Evolutionary conservation across 2,888 invertebrate genomes (phyloP).

Genomic region (Creontiades dilutus): DNA sequence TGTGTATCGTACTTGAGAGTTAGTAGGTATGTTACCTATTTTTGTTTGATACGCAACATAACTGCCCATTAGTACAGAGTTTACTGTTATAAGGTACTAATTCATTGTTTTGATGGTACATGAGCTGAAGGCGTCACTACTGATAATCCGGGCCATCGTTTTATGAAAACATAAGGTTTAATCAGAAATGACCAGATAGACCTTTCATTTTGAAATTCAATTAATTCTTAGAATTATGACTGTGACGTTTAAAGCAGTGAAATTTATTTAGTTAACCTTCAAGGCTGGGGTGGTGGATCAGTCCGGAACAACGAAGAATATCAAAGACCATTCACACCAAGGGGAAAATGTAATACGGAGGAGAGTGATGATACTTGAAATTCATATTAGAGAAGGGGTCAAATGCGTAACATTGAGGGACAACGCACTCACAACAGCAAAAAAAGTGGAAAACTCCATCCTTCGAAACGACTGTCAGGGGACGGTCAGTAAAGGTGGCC

Average conservation of each 20-base stretch:
- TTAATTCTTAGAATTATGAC: too few relatives aligned
- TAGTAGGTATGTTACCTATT: too few relatives aligned
- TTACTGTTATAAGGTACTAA: too few relatives aligned
- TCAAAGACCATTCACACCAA: neutral
- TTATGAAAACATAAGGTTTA: too few relatives aligned
- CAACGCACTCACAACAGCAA: neutral
- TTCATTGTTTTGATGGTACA: too few relatives aligned
- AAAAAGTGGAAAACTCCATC: constrained; percentile 13
- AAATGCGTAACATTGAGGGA: constrained; percentile 35
- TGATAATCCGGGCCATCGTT: too few relatives aligned
- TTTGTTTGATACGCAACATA: too few relatives aligned
- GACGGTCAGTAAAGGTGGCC: constrained; percentile 20
- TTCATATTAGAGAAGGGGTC: neutral
- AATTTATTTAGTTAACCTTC: neutral
- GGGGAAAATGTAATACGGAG: neutral
- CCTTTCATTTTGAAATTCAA: too few relatives aligned
- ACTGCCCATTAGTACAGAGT: too few relatives aligned
- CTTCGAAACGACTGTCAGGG: constrained; percentile 22
- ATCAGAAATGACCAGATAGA: too few relatives aligned
- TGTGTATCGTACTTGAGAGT: too few relatives aligned
- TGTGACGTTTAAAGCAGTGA: neutral
- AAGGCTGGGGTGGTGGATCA: neutral
- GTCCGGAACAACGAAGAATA: neutral
- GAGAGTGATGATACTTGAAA: constrained; percentile 10
- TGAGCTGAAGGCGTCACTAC: too few relatives aligned